Conservation (phyloP, 2,797 vertebrate species). For the Myotis planiceps region DNA sequence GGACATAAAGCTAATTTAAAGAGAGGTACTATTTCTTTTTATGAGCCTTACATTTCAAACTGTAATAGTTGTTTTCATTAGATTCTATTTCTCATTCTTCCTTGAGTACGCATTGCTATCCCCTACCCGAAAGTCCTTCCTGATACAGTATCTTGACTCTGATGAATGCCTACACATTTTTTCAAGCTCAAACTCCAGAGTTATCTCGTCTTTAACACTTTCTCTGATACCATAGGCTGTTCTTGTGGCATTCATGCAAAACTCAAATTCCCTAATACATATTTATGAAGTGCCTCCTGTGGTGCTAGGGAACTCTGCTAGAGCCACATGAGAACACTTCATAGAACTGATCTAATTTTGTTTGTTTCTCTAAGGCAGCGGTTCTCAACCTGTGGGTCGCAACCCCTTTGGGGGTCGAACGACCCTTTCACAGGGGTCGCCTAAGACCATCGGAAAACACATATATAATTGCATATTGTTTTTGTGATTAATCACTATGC, state of each 20-base stretch:
- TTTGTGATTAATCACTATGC: no score
- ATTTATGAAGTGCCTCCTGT: neutral
- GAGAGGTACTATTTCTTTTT: neutral
- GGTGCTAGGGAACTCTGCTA: neutral
- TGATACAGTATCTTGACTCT: neutral
- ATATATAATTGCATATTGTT: no score
- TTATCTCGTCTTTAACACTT: neutral
- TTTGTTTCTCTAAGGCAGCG: neutral
- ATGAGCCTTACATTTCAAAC: neutral
- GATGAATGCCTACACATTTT: neutral
- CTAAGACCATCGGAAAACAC: no score
- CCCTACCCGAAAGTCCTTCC: neutral
- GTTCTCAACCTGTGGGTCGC: no score
- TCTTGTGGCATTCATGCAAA: neutral
- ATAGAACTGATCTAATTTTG: neutral
- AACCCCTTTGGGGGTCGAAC: no score
- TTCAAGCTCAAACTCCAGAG: neutral
- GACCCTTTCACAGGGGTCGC: no score
- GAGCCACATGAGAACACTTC: neutral
- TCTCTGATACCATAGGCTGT: neutral
- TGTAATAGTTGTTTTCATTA: neutral
- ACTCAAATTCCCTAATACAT: neutral
- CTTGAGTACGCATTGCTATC: neutral
- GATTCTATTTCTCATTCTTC: neutral
- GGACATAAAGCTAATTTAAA: neutral